A percentile compares a stretch with the other conserved stretches of the same genome.
Evolutionary conservation across 2,113 vertebrate genomes (phyloP).

Genomic region (Pelecanoides urinatrix): DNA sequence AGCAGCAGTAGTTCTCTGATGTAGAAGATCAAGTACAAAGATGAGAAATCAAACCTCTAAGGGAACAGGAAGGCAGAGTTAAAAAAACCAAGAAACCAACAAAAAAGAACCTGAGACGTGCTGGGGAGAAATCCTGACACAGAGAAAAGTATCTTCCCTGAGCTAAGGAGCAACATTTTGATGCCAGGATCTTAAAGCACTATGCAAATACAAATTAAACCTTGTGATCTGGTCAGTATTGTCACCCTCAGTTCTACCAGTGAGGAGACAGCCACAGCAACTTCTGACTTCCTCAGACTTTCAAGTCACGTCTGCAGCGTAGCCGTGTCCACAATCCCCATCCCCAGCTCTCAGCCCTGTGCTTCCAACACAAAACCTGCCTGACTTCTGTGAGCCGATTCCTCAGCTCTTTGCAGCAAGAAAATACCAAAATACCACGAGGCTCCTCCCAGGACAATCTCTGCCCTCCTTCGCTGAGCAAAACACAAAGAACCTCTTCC

Average conservation of each 20-base stretch:
- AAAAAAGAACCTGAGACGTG: neutral
- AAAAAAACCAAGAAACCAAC: neutral
- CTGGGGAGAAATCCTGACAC: neutral
- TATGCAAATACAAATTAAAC: neutral
- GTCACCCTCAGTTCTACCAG: neutral
- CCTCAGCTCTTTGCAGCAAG: neutral
- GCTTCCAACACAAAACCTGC: neutral
- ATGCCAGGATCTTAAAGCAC: neutral
- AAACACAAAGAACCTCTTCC: neutral
- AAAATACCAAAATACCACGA: neutral
- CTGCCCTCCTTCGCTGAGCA: neutral
- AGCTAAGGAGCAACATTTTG: neutral
- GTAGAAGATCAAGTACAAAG: neutral
- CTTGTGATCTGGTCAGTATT: neutral
- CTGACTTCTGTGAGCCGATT: rapidly evolving
- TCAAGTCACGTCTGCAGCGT: rapidly evolving
- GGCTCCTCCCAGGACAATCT: neutral
- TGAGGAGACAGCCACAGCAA: neutral
- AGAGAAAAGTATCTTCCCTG: neutral
- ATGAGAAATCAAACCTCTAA: neutral
- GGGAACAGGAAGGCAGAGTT: neutral
- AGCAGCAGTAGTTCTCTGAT: neutral
- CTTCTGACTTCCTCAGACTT: neutral
- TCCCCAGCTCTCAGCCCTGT: neutral
- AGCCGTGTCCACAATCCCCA: neutral